Conservation (phyloP, 2,113 vertebrate species). For the Anarrhichthys ocellatus region DNA sequence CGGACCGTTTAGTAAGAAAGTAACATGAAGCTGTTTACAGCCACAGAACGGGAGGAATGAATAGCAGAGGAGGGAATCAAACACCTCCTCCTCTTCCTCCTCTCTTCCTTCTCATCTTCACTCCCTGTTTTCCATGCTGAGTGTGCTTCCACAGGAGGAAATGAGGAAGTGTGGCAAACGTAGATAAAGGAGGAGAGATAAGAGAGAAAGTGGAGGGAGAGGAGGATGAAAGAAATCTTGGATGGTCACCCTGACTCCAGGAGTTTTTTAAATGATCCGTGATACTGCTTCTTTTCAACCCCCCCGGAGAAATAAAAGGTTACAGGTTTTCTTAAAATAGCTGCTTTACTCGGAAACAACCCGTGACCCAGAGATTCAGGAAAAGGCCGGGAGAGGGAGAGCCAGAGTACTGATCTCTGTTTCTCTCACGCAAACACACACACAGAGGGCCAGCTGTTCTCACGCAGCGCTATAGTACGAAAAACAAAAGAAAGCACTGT, state of each 20-base stretch:
- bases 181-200: conserved; percentile 38
- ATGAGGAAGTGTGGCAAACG: conserved; percentile 17
- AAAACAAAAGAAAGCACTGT: no score
- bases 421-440: no score
- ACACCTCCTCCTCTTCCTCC: background rate
- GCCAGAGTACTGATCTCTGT: no score
- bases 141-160: conserved; percentile 33
- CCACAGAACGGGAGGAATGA: conserved; percentile 24
- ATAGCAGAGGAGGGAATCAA: background rate
- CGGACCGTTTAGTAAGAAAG: background rate
- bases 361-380: conserved; percentile 5
- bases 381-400: conserved; percentile 4
- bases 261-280: background rate
- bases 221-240: background rate
- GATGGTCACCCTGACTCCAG: background rate
- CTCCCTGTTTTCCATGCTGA: conserved; percentile 27
- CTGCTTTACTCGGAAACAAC: conserved; percentile 23
- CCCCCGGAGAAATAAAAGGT: background rate
- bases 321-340: conserved; percentile 31
- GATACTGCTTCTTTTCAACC: background rate
- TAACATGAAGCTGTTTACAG: conserved; percentile 41
- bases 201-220: background rate
- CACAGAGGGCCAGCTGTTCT: no score
- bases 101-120: background rate
- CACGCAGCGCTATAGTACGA: no score